Conservation (phyloP, 1,140 invertebrate species). For the Zaprionus camerounensis region DNA sequence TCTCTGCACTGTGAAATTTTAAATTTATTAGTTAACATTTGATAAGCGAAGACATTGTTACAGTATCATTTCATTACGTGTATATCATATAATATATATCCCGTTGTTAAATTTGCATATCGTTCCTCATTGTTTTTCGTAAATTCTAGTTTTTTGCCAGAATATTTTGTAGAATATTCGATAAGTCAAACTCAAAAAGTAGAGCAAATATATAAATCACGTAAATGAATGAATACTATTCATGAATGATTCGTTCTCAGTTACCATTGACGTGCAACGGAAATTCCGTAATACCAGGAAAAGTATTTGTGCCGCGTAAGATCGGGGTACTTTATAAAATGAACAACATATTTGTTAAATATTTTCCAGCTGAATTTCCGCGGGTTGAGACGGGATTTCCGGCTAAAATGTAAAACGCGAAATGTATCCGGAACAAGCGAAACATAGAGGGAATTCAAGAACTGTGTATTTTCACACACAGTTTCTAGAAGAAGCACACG, state of each 20-base stretch:
- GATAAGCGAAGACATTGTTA: no score
- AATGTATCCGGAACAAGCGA: not conserved
- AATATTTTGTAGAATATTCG: not conserved
- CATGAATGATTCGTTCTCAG: not conserved
- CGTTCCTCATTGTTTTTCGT: not conserved
- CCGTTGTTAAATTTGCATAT: no score
- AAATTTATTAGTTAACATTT: no score
- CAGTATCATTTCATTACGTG: no score
- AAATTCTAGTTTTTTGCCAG: not conserved
- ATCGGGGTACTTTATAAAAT: not conserved
- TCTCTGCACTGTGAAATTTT: no score
- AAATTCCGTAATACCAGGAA: constrained; percentile 5
- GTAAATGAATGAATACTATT: not conserved
- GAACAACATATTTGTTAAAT: not conserved
- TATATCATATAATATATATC: no score
- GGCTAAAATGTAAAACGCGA: not conserved
- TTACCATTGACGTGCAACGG: constrained; percentile 1
- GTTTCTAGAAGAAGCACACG: not conserved
- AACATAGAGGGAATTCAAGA: not conserved
- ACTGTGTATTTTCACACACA: not conserved
- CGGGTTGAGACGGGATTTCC: not conserved
- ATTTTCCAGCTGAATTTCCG: not conserved
- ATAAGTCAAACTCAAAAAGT: not conserved
- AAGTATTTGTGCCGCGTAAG: not conserved
- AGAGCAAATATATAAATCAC: not conserved